phyloP scores from a whole-genome alignment of 2,113 vertebrate genomes.

The Urocolius indicus region DNA sequence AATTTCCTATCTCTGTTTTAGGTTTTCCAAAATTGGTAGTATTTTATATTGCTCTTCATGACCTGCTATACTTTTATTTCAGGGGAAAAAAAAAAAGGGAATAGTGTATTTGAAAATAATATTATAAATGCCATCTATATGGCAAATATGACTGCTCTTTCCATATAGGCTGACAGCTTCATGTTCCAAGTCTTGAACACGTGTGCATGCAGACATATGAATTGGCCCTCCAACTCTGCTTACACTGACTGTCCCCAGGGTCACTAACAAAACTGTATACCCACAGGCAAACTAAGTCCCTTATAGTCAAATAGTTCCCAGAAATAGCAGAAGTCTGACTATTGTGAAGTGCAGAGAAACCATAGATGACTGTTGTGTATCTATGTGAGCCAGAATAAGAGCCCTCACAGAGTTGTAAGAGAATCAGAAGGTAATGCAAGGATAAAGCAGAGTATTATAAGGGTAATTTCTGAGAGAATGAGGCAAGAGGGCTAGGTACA shows the following conservation, averaged over 20 bases:
- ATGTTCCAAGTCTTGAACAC: not conserved
- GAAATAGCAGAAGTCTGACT: not conserved
- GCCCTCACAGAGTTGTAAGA: slow-evolving; percentile 8
- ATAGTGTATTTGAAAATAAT: not conserved
- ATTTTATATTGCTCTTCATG: not conserved
- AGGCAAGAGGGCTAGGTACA: not conserved
- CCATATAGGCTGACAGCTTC: not conserved
- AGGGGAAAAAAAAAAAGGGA: not conserved
- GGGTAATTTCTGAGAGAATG: slow-evolving; percentile 19
- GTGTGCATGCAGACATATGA: accelerated
- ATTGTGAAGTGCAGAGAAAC: slow-evolving; percentile 15
- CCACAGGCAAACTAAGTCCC: not conserved
- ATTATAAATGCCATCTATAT: not conserved
- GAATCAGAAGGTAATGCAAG: slow-evolving; percentile 16
- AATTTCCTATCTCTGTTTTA: not conserved
- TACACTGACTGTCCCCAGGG: not conserved
- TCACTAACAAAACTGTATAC: not conserved
- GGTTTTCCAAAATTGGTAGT: not conserved
- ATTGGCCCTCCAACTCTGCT: not conserved
- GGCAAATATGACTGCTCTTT: not conserved
- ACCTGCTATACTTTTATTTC: not conserved
- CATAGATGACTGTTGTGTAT: not conserved
- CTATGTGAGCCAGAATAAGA: not conserved
- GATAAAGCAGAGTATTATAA: slow-evolving; percentile 17
- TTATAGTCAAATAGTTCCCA: not conserved